Evolutionary conservation across 2,888 invertebrate genomes (phyloP).

Genomic region (Tupiocoris notatus): DNA sequence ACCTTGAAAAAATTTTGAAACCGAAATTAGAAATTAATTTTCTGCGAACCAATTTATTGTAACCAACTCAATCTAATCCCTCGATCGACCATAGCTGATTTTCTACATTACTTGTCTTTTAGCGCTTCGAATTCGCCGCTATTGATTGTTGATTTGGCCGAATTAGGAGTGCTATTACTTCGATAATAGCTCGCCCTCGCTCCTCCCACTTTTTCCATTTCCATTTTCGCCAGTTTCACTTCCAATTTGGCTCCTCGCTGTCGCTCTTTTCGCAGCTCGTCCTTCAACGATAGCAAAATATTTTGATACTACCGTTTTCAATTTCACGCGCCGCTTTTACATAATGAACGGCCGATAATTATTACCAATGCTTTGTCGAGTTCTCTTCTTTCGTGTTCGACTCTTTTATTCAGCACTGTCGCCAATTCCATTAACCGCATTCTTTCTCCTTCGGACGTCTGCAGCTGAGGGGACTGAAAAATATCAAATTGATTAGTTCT

Average conservation of each 20-base stretch:
- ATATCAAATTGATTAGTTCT: not conserved
- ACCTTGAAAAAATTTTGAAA: too few species aligned
- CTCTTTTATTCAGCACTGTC: constrained; percentile 59
- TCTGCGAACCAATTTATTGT: too few species aligned
- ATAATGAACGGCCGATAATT: too few species aligned
- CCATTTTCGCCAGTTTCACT: constrained; percentile 58
- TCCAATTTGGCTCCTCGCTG: constrained; percentile 63
- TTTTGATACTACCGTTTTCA: too few species aligned
- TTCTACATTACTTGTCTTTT: constrained; percentile 46
- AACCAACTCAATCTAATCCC: too few species aligned
- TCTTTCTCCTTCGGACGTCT: constrained; percentile 60
- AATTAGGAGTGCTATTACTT: constrained; percentile 50
- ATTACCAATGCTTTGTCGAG: constrained; percentile 40
- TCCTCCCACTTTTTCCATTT: constrained; percentile 57
- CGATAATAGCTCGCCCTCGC: constrained; percentile 50
- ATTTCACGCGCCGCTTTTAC: too few species aligned
- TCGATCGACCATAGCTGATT: too few species aligned
- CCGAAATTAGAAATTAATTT: too few species aligned
- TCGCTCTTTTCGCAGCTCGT: constrained; percentile 55
- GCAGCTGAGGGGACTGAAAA: constrained; percentile 18
- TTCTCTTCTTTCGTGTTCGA: constrained; percentile 60
- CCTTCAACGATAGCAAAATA: too few species aligned
- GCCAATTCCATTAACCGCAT: constrained; percentile 62
- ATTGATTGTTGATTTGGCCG: constrained; percentile 39
- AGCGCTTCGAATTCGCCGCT: constrained; percentile 34